Evolutionary conservation across 2,888 invertebrate species (phyloP), one percentile per base, ranked within the genome.

Genomic region (Serripes groenlandicus): DNA sequence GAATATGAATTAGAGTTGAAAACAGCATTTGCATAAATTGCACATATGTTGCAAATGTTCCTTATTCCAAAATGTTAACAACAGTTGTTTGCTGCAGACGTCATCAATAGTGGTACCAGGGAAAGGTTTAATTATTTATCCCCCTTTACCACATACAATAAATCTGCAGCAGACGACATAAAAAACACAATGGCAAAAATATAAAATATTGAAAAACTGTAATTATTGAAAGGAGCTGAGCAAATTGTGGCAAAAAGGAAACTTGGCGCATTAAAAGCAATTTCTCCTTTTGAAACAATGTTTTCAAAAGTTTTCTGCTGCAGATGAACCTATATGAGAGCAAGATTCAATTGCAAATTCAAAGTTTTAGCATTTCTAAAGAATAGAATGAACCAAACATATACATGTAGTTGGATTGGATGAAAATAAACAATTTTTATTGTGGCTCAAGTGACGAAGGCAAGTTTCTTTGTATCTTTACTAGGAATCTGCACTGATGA

Each of bases 401-500:
- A 49, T 21, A 49, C 15, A 49, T 15, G 21, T 21, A 49, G 7
- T 15, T 21, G 7, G 21, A 49, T 49, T 11, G 7, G 15, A 42
- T 42, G 15, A 42, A 42, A 49, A 21, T 49, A 21, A 49, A 49
- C 49, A 49, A 15, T 21, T 15, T 49, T 15, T 49, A 21, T 49
- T 49, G 7, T 21, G 21, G 15, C 21, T 49, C 21, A 49, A 2
- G 49, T 49, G 21, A 21, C 15, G 21, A 49, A 21, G 21, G 21
- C 15, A 49, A 15, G 21, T 49, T 21, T 49, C 2, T 49, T 3
- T 49, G 2, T 5, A 49, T 5, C 2, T 49, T 15, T 49, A 49
- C 34, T 34, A 62, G 26, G 71, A 32, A n/a, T 71, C 71, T 15
- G 56, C 26, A 26, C 37, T 32, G 56, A 54, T 35, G 28, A 83